These are phyloP conservation scores for Thelohanellus kitauei DNA, from an alignment of 30 jellyfish, hydroid and myxozoan species.

Conservation along the genomic window DNA sequence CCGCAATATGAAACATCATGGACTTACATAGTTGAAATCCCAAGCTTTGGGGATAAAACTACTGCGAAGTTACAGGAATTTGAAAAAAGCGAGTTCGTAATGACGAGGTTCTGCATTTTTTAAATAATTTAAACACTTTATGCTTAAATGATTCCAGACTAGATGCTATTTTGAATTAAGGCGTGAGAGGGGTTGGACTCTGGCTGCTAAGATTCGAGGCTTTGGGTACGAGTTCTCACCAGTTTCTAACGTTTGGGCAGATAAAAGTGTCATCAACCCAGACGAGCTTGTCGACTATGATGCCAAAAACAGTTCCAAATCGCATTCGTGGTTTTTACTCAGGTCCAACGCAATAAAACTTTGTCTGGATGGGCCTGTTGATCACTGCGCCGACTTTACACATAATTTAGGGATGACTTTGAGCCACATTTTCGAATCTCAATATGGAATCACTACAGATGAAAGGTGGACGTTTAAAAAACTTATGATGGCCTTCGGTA, in stretches of 20 bases:
- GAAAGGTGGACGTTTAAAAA: conserved; percentile 58
- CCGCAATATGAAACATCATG: neutral
- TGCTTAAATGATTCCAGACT: too few species aligned
- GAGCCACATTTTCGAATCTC: conserved; percentile 26
- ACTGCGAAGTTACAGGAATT: too few species aligned
- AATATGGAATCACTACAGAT: conserved; percentile 37
- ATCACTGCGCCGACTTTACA: conserved; percentile 55
- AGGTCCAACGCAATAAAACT: conserved; percentile 47
- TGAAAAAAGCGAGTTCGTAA: too few species aligned
- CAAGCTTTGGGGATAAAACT: too few species aligned
- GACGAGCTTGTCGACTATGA: conserved; percentile 38
- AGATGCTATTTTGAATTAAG: conserved; percentile 50
- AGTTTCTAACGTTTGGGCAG: conserved; percentile 87
- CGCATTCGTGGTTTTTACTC: conserved; percentile 58
- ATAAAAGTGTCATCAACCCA: conserved; percentile 34
- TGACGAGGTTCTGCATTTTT: too few species aligned
- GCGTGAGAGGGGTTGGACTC: conserved; percentile 81
- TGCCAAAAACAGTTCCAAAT: conserved; percentile 32
- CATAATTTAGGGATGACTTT: conserved; percentile 39
- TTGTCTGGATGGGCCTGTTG: conserved; percentile 53
- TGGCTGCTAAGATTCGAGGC: conserved; percentile 89
- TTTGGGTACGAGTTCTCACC: conserved; percentile 57
- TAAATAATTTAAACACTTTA: too few species aligned
- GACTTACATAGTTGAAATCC: neutral
- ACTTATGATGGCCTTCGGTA: conserved; percentile 33